Conservation (phyloP, 2,113 vertebrate genomes). For the Tretioscincus oriximinensis region DNA sequence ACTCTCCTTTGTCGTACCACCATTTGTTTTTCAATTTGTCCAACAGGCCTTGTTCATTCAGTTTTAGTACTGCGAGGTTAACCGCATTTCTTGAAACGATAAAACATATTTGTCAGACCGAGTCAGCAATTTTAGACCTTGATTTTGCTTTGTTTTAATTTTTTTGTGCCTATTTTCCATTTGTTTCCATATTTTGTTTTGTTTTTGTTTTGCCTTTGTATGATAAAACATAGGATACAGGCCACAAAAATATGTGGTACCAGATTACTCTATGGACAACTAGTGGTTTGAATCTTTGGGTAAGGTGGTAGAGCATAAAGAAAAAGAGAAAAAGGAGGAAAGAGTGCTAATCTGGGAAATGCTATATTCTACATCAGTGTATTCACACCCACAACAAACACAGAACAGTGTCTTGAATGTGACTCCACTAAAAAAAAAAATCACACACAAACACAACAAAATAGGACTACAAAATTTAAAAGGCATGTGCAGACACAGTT, state of each 20-base stretch:
- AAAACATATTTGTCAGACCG: slow-evolving; percentile 99
- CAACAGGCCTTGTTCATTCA: slow-evolving; percentile 99
- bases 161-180: slow-evolving; percentile 71
- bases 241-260: slow-evolving; percentile 77
- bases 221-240: slow-evolving; percentile 76
- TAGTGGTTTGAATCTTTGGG: slow-evolving; percentile 81
- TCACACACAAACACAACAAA: no score
- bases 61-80: slow-evolving; percentile 99
- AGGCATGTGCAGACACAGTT: slow-evolving; percentile 83
- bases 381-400: slow-evolving; percentile 98
- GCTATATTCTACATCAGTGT: slow-evolving; percentile 90
- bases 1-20: slow-evolving; percentile 99
- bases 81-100: slow-evolving; percentile 99
- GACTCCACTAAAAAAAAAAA: slow-evolving; percentile 77
- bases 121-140: slow-evolving; percentile 95
- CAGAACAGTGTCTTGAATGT: slow-evolving; percentile 96
- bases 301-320: slow-evolving; percentile 94
- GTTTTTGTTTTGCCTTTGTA: slow-evolving; percentile 74
- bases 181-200: slow-evolving; percentile 43
- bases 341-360: slow-evolving; percentile 90
- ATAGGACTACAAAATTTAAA: slow-evolving; percentile 78
- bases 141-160: slow-evolving; percentile 77
- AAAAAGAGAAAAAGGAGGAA: slow-evolving; percentile 89
- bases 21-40: slow-evolving; percentile 99
- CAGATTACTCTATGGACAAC: slow-evolving; percentile 70